Base-by-base conservation (phyloP, 1,140 invertebrate genomes). In the Mamestra configurata region DNA sequence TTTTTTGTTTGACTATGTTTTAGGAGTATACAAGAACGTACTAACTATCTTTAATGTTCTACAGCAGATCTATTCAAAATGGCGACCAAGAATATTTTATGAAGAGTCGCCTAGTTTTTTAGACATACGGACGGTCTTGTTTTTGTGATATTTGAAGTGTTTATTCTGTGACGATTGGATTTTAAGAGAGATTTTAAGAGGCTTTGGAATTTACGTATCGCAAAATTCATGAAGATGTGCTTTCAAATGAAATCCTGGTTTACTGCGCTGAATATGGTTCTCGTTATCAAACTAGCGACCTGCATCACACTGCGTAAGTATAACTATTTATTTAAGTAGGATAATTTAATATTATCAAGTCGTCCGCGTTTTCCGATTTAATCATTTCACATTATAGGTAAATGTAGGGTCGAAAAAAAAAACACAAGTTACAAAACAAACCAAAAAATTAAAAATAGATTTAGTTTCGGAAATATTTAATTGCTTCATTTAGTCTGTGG, bases 241-340 rank as follows among this genome's bases (percentile, higher is more conserved):
- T 31, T 0, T 4, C 15, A 13, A 59, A 59, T 15, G 6, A 59
- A 31, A 31, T 59, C 15, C 1, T 13, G 11, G 15, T 24, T 2
- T 31, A 4, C 15, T 27, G 11, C 31, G 15, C n/a, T 49, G 15
- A 4, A n/a, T n/a, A 15, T 59, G 11, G 10, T 59, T 27, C 31
- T 59, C 8, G 0, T 31, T 7, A 27, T 59, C 11, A 24, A 59
- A 0, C 22, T 31, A 13, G 24, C 4, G 10, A 15, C 7, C 31
- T 31, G 55, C 15, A 59, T 59, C 4, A 59, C 55, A 15, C 27
- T 59, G 13, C 55, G 55, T 59, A 59, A 59, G 55, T 59, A 59
- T 11, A 24, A 13, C 37, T 37, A 20, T 3, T 10, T 64, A 18
- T 4, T 18, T 35, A 8, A 4, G 13, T 59, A n/a, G 5, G 46